Evolutionary conservation across 2,797 vertebrate genomes (phyloP).

Genomic region (Sebastes steindachneri): DNA sequence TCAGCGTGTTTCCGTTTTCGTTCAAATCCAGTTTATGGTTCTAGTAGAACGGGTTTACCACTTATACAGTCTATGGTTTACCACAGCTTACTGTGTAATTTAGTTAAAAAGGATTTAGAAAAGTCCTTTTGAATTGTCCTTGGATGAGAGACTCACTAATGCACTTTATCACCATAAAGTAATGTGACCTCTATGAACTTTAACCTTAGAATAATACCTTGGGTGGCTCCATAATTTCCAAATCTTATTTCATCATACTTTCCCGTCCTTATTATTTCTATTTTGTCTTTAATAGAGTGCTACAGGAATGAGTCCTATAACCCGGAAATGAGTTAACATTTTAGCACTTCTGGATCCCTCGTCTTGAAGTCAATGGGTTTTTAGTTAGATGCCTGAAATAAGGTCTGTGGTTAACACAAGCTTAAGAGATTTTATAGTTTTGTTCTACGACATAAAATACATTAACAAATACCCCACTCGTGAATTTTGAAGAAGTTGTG

Average conservation of each 20-base stretch:
- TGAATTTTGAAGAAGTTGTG: too few relatives aligned
- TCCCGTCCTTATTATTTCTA: neutral
- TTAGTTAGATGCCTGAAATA: too few relatives aligned
- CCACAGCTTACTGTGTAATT: neutral
- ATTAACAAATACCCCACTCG: too few relatives aligned
- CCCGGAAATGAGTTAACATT: too few relatives aligned
- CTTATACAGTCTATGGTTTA: neutral
- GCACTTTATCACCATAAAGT: neutral
- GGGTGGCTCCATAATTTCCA: neutral
- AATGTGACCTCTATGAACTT: neutral
- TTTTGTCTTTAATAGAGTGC: too few relatives aligned
- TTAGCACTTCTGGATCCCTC: too few relatives aligned
- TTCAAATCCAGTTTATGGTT: neutral
- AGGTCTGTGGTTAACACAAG: too few relatives aligned
- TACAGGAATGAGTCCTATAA: too few relatives aligned
- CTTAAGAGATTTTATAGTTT: too few relatives aligned
- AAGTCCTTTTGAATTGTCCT: neutral
- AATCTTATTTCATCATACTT: neutral
- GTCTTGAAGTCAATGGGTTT: too few relatives aligned
- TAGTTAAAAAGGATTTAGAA: neutral
- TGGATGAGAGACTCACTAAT: neutral
- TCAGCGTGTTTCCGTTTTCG: constrained; percentile 6
- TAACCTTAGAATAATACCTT: neutral
- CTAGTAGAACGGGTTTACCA: neutral
- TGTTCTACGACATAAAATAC: too few relatives aligned